Evolutionary conservation across 2,888 invertebrate genomes (phyloP).

Genomic region (Cerastis rubricosa): DNA sequence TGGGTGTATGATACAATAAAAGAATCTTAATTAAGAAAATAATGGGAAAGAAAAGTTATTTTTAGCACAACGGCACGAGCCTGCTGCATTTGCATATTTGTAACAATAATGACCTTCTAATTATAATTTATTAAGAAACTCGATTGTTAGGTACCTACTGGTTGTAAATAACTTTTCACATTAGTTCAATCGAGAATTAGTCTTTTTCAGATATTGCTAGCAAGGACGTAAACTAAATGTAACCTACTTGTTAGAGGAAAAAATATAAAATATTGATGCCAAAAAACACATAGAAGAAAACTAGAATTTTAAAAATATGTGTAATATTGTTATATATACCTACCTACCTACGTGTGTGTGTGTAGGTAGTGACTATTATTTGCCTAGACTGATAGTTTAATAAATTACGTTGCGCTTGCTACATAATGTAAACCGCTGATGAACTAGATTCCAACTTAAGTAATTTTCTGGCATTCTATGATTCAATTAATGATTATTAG

Average conservation of each 20-base stretch:
- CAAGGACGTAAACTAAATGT: too few species aligned
- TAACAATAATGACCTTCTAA: slow-evolving; percentile 14
- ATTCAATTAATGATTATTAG: neutral
- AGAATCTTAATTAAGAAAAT: slow-evolving; percentile 26
- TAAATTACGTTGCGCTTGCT: slow-evolving; percentile 4
- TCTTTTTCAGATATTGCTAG: too few species aligned
- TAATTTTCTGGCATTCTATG: neutral
- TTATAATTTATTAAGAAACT: neutral
- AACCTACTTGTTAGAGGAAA: too few species aligned
- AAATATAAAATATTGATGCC: too few species aligned
- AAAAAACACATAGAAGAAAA: too few species aligned
- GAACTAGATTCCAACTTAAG: slow-evolving; percentile 21
- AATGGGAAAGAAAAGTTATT: slow-evolving; percentile 22
- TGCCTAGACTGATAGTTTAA: neutral
- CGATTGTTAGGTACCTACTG: neutral
- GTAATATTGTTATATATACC: neutral
- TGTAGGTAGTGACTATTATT: neutral
- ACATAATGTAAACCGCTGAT: slow-evolving; percentile 21
- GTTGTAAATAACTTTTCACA: neutral
- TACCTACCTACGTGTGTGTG: neutral
- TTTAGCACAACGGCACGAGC: slow-evolving; percentile 23
- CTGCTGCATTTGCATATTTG: slow-evolving; percentile 3
- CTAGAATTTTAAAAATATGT: neutral
- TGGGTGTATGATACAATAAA: slow-evolving; percentile 26
- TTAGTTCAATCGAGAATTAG: neutral